Percentiles rank a stretch among this genome's conserved stretches.
phyloP scores from a whole-genome alignment of 2,797 vertebrate species.

The Onychomys arenicola region DNA sequence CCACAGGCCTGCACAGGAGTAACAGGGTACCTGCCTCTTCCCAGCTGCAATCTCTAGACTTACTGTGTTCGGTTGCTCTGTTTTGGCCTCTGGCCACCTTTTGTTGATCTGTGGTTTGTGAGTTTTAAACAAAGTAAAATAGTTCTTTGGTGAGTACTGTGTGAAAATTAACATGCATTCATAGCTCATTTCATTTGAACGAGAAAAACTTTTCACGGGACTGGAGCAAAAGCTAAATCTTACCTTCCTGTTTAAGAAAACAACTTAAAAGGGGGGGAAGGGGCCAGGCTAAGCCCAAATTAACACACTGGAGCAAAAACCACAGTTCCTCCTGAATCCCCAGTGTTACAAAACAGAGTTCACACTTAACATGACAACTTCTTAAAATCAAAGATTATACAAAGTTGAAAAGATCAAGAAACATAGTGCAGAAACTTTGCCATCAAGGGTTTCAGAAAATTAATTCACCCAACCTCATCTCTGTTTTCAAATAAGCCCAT shows the following conservation, averaged over 20 bases:
- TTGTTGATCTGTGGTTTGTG: not conserved
- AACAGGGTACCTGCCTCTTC: not conserved
- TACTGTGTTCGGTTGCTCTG: not conserved
- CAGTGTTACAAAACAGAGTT: constrained; percentile 1
- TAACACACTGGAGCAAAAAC: not conserved
- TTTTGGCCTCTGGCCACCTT: not conserved
- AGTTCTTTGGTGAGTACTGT: not conserved
- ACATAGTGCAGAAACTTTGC: not conserved
- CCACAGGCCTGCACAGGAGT: not conserved
- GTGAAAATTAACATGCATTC: not conserved
- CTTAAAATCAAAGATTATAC: not conserved
- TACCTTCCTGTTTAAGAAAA: not conserved
- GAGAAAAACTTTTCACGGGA: not conserved
- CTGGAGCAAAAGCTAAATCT: constrained; percentile 45
- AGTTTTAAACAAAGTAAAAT: constrained; percentile 39
- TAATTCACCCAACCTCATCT: not conserved
- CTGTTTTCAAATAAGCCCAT: not conserved
- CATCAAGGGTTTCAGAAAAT: constrained; percentile 38
- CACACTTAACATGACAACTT: constrained; percentile 29
- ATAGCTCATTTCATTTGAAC: not conserved
- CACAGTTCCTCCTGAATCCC: constrained; percentile 4
- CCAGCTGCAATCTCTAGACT: not conserved
- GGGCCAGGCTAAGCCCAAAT: not conserved
- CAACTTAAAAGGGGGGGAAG: not conserved
- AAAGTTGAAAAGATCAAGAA: constrained; percentile 40